Conservation (phyloP, 2,888 invertebrate species). For the Tricholauxania praeusta region DNA sequence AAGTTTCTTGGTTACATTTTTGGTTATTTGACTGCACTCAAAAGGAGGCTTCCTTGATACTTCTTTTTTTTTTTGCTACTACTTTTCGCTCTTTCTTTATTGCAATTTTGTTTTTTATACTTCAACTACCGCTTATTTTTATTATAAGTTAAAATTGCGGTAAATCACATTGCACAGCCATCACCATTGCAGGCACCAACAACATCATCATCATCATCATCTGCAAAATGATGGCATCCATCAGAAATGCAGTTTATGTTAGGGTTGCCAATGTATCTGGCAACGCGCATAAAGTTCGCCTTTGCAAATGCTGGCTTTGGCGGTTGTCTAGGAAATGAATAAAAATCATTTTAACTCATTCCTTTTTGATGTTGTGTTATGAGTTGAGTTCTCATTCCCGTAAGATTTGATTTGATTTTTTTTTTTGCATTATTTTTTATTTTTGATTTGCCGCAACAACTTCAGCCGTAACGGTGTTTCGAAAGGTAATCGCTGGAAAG, state of each 20-base stretch:
- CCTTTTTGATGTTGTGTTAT: not conserved
- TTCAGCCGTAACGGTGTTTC: slow-evolving; percentile 11
- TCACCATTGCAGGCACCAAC: not conserved
- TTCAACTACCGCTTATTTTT: slow-evolving; percentile 29
- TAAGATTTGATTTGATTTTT: slow-evolving; percentile 25
- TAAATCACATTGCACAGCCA: slow-evolving; percentile 21
- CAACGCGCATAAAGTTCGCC: slow-evolving; percentile 5
- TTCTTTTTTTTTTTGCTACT: not conserved
- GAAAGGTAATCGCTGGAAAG: slow-evolving; percentile 32
- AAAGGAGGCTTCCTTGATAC: not conserved
- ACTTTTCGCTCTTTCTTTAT: not conserved
- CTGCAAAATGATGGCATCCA: slow-evolving; percentile 9
- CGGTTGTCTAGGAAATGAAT: slow-evolving; percentile 35
- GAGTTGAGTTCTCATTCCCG: slow-evolving; percentile 1
- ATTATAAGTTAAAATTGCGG: slow-evolving; percentile 39
- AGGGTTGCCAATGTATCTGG: slow-evolving; percentile 1
- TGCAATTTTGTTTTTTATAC: not conserved
- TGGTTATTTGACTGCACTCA: not conserved
- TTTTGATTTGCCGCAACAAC: slow-evolving; percentile 20
- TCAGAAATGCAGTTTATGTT: slow-evolving; percentile 18
- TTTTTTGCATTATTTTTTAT: slow-evolving; percentile 6
- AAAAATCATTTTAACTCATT: slow-evolving; percentile 34
- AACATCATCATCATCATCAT: slow-evolving; percentile 16
- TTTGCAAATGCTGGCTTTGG: not conserved
- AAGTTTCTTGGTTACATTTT: not conserved